phyloP scores from a whole-genome alignment of 1,140 invertebrate genomes.

The Bombus consobrinus region DNA sequence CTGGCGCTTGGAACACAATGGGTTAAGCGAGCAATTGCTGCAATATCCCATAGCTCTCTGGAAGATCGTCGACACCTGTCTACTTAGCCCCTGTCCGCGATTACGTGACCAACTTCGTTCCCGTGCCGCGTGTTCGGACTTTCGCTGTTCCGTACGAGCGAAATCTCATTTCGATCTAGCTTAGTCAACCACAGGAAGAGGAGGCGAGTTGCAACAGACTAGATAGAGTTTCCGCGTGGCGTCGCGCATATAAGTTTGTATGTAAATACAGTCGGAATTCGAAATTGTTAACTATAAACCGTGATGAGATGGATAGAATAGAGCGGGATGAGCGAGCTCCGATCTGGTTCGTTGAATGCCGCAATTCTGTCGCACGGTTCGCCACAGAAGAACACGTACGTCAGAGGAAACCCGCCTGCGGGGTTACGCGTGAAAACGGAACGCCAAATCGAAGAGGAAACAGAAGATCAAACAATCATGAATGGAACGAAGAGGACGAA shows the following conservation, averaged over 20 bases:
- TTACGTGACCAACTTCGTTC: background rate
- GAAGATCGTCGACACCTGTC: background rate
- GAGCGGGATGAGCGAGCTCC: background rate
- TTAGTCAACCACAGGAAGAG: background rate
- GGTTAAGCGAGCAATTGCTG: background rate
- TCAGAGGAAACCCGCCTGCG: background rate
- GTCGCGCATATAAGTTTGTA: slow-evolving; percentile 4
- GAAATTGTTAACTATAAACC: slow-evolving; percentile 31
- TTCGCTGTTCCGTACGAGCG: background rate
- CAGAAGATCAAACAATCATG: background rate
- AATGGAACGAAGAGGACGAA: background rate
- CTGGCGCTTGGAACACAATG: no score
- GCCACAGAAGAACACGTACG: background rate
- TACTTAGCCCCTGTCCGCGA: background rate
- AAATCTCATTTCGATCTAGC: slow-evolving; percentile 23
- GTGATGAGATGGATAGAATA: slow-evolving; percentile 8
- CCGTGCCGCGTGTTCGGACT: background rate
- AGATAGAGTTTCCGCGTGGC: slow-evolving; percentile 11
- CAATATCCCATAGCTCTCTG: background rate
- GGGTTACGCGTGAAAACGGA: background rate
- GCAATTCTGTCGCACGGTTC: background rate
- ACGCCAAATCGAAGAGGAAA: background rate
- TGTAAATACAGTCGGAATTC: slow-evolving; percentile 16
- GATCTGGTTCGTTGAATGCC: background rate
- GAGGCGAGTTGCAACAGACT: background rate